Evolutionary conservation across 2,113 vertebrate genomes (phyloP), one percentile per base, ranked within the genome.

Genomic region (Podarcis raffonei): DNA sequence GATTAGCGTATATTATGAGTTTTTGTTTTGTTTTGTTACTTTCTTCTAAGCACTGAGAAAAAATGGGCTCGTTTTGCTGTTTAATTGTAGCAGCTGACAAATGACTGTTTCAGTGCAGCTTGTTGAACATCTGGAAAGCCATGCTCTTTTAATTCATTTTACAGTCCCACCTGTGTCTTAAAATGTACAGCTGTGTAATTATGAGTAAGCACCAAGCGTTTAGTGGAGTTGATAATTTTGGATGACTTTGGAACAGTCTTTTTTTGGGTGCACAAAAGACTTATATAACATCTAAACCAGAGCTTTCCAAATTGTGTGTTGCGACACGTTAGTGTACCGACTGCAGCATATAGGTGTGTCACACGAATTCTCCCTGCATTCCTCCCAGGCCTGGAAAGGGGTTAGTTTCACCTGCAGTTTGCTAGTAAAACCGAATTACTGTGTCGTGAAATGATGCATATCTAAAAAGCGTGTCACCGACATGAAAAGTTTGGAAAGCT

Each of bases 181-280:
- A 15, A 71, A 53, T 42, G 82, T 81, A 53, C 48, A 53, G 48
- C 48, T 53, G 48, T 53, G 48, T 53, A 81, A 12, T 12, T 12
- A 32, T 4, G 4, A 4, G 0, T 11, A 1, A 0, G 12, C 76
- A 81, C 5, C 5, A 2, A 59, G 0, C 84, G n/a, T 37, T 48
- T 4, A 59, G 4, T 1, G 13, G 74, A 65, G 0, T 35, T 81
- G 62, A 78, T n/a, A 32, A 71, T 65, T 68, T 62, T 77, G 12
- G 27, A 27, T 79, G 72, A 88, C 74, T 62, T 27, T 66, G 48
- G 22, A 30, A 16, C 0, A 53, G 48, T 53, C 48, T 53, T 53
- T 48, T 53, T 53, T 12, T 53, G 48, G 48, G 48, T 53, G 48
- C 48, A 2, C 48, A 53, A 11, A 53, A 53, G 48, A 53, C 48